Conservation (phyloP, 2,888 invertebrate genomes). For the Portevinia maculata region DNA sequence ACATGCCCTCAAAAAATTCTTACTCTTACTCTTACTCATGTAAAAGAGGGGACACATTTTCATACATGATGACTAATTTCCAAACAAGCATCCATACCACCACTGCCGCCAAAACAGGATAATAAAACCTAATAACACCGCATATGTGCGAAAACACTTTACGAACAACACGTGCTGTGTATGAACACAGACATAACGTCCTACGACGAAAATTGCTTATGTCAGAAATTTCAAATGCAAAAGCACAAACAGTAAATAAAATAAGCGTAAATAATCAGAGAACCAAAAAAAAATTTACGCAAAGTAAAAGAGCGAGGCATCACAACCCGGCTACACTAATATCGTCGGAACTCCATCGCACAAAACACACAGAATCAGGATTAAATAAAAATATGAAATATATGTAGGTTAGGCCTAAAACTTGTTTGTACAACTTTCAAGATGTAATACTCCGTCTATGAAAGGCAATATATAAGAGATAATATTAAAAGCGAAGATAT, state of each 20-base stretch:
- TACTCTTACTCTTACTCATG: conserved; percentile 21
- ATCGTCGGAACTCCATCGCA: conserved; percentile 1
- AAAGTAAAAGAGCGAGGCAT: conserved; percentile 54
- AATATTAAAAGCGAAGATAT: too few relatives aligned
- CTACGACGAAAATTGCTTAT: conserved; percentile 26
- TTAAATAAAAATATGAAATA: conserved; percentile 49
- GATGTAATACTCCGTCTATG: conserved; percentile 9
- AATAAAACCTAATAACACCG: conserved; percentile 16
- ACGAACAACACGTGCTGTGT: conserved; percentile 3
- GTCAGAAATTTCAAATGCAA: conserved; percentile 28
- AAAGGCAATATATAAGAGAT: conserved; percentile 7
- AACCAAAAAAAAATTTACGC: conserved; percentile 63
- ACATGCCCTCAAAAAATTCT: conserved; percentile 28
- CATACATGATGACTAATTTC: conserved; percentile 56
- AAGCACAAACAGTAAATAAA: conserved; percentile 46
- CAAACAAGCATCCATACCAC: conserved; percentile 42
- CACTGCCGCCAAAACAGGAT: conserved; percentile 4
- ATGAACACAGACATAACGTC: conserved; percentile 13
- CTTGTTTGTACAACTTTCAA: conserved; percentile 34
- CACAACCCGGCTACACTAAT: conserved; percentile 24
- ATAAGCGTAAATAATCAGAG: conserved; percentile 47
- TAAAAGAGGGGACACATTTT: conserved; percentile 26
- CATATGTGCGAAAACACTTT: too few relatives aligned
- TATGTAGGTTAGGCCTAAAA: conserved; percentile 25
- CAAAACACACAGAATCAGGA: background rate